phyloP scores from a whole-genome alignment of 53 echinoderm and acorn worm species.

The Apostichopus leukothele region DNA sequence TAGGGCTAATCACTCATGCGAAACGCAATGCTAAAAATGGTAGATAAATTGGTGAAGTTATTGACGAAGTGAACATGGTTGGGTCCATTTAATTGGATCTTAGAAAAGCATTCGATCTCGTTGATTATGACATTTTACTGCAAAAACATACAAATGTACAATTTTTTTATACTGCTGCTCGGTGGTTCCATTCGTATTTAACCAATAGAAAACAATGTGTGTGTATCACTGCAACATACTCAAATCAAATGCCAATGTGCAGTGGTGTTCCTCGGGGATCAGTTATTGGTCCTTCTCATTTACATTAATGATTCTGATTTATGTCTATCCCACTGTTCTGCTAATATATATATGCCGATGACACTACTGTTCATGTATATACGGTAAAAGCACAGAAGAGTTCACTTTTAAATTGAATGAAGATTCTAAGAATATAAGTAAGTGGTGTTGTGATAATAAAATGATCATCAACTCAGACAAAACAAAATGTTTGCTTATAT shows the following conservation, averaged over 20 bases:
- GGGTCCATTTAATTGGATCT: not conserved
- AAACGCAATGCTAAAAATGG: not conserved
- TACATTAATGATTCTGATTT: not conserved
- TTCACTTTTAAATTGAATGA: not conserved
- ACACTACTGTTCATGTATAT: slow-evolving; percentile 18
- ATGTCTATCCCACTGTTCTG: not conserved
- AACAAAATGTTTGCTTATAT: not conserved
- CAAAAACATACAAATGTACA: not conserved
- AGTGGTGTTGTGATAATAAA: no score
- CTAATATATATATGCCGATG: slow-evolving; percentile 26
- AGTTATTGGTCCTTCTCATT: slow-evolving; percentile 2
- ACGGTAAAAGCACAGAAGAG: not conserved
- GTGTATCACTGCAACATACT: not conserved
- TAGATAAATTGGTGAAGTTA: not conserved
- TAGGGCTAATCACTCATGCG: not conserved
- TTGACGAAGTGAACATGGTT: not conserved
- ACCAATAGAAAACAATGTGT: not conserved
- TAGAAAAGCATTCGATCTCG: not conserved
- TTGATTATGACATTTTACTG: not conserved
- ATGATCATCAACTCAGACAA: not conserved
- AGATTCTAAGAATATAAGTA: not conserved
- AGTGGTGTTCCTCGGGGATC: slow-evolving; percentile 43
- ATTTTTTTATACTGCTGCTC: not conserved
- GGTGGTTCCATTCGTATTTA: not conserved
- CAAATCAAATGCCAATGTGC: not conserved